Conservation (phyloP, 2,888 invertebrate species). For the Tineola bisselliella region DNA sequence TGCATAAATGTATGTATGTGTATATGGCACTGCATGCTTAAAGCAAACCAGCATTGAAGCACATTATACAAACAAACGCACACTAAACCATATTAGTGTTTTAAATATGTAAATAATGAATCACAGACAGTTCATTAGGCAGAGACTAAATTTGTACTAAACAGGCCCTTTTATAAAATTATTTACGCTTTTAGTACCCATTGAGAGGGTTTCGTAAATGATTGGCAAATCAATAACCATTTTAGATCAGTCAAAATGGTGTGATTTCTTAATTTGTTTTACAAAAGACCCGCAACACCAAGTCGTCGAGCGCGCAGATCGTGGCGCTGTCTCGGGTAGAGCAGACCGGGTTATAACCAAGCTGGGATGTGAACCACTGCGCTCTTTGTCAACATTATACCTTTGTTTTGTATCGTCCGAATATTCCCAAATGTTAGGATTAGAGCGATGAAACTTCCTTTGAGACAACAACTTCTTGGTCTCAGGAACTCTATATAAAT, state of each 20-base stretch:
- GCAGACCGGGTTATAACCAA: slow-evolving; percentile 25
- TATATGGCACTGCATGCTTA: not conserved
- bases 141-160: slow-evolving; percentile 13
- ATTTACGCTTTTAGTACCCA: not conserved
- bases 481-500: slow-evolving; percentile 44
- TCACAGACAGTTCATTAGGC: slow-evolving; percentile 7
- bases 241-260: slow-evolving; percentile 73
- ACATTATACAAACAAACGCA: slow-evolving; percentile 16
- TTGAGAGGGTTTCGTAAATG: not conserved
- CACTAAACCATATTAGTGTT: slow-evolving; percentile 15
- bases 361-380: slow-evolving; percentile 54
- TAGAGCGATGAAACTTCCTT: slow-evolving; percentile 53
- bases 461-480: slow-evolving; percentile 46
- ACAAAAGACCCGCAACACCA: slow-evolving; percentile 86
- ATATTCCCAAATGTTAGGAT: slow-evolving; percentile 56
- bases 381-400: slow-evolving; percentile 35
- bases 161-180: not conserved
- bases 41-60: not conserved
- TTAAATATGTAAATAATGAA: slow-evolving; percentile 5
- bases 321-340: slow-evolving; percentile 29
- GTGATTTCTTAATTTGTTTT: slow-evolving; percentile 79
- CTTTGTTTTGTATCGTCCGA: slow-evolving; percentile 37
- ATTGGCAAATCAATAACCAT: slow-evolving; percentile 24
- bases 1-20: too few species aligned
- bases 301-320: slow-evolving; percentile 71